Evolutionary conservation across 1,140 invertebrate genomes (phyloP).

Genomic region (Leucophenga varia): DNA sequence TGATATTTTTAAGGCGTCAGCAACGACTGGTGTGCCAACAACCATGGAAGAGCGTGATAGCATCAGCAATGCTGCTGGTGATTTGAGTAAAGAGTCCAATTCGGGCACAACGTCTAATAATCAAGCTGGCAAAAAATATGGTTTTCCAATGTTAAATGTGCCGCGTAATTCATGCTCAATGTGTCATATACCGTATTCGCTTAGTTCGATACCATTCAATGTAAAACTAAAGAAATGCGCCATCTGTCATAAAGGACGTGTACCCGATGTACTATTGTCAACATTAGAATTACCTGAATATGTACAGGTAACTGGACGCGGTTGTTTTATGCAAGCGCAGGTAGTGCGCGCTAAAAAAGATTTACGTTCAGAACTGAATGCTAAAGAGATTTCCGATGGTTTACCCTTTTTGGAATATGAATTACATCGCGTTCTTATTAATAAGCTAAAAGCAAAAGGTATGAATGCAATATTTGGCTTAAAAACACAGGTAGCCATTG

Average conservation of each 20-base stretch:
- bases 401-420: constrained; percentile 94
- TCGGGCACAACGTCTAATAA: constrained; percentile 24
- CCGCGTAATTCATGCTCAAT: constrained; percentile 52
- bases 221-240: constrained; percentile 62
- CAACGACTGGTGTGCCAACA: constrained; percentile 30
- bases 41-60: constrained; percentile 41
- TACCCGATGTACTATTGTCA: constrained; percentile 84
- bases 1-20: constrained; percentile 15
- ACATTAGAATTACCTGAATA: constrained; percentile 80
- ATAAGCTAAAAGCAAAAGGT: constrained; percentile 85
- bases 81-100: too few species aligned
- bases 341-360: constrained; percentile 77
- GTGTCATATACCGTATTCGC: constrained; percentile 78
- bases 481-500: constrained; percentile 78
- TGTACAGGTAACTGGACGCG: constrained; percentile 66
- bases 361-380: constrained; percentile 77
- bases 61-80: constrained; percentile 31
- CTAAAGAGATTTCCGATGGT: constrained; percentile 87
- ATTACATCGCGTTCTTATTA: constrained; percentile 82
- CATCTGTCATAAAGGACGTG: constrained; percentile 73
- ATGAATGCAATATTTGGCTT: constrained; percentile 87
- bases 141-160: constrained; percentile 1
- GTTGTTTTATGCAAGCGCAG: constrained; percentile 72
- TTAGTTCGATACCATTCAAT: constrained; percentile 67
- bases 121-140: constrained; percentile 9